phyloP scores from a whole-genome alignment of 2,113 vertebrate species.

The Megalops atlanticus region DNA sequence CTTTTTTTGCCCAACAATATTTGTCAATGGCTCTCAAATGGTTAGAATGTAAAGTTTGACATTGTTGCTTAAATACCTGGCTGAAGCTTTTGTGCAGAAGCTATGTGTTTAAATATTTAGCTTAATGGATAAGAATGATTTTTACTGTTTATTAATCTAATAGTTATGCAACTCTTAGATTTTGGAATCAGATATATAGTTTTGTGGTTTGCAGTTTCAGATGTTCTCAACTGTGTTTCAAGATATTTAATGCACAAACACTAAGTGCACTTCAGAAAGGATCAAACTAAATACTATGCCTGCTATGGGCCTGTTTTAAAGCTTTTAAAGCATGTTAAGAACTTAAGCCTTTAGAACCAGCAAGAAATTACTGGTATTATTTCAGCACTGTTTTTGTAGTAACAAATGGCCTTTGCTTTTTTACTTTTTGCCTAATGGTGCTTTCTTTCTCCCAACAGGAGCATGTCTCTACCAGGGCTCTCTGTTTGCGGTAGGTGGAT shows the following conservation, averaged over 20 bases:
- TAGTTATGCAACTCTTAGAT: no score
- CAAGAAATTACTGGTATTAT: neutral
- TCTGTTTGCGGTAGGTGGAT: constrained; percentile 79
- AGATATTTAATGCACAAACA: no score
- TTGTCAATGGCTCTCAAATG: neutral
- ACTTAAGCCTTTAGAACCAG: neutral
- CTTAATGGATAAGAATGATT: no score
- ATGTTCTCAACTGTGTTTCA: no score
- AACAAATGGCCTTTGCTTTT: constrained; percentile 27
- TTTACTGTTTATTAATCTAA: no score
- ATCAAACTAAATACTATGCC: neutral
- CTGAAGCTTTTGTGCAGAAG: neutral
- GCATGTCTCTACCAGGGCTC: constrained; percentile 80
- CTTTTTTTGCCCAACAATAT: neutral
- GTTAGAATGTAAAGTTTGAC: neutral
- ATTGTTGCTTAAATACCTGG: neutral
- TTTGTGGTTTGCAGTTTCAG: no score
- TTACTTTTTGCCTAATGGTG: neutral
- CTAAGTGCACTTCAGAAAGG: neutral
- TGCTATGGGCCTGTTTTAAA: neutral
- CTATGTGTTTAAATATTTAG: neutral
- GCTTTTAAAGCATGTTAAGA: neutral
- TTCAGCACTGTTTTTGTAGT: constrained; percentile 9
- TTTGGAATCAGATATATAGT: no score
- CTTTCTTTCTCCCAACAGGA: constrained; percentile 67